Evolutionary conservation across 2,113 vertebrate species (phyloP).

Genomic region (Stigmatopora argus): DNA sequence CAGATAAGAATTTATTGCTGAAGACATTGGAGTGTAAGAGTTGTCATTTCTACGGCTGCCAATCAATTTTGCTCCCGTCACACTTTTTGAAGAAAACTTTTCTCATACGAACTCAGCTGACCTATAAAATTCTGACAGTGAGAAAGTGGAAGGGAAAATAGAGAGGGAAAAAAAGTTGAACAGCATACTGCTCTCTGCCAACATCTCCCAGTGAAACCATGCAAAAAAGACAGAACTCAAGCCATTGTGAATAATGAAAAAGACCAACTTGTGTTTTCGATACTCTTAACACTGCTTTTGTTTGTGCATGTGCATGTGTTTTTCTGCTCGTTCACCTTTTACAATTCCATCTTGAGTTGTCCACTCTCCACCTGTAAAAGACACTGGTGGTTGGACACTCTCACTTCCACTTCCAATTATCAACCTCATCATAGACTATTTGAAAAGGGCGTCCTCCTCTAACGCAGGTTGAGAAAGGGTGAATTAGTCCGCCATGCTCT

Average conservation of each 20-base stretch:
- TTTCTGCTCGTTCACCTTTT: background rate
- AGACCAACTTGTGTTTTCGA: background rate
- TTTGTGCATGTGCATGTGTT: background rate
- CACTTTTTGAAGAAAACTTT: conserved; percentile 3
- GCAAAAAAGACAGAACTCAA: conserved; percentile 1
- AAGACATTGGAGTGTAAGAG: background rate
- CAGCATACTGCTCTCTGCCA: conserved; percentile 7
- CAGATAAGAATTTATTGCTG: background rate
- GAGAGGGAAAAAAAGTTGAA: background rate
- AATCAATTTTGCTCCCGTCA: background rate
- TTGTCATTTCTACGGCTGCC: conserved; percentile 2
- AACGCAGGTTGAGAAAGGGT: background rate
- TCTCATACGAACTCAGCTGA: conserved; percentile 5
- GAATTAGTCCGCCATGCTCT: background rate
- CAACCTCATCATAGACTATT: background rate
- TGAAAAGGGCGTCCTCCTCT: background rate
- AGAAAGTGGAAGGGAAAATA: background rate
- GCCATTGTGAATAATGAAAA: conserved; percentile 1
- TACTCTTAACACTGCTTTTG: background rate
- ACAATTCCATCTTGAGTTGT: background rate
- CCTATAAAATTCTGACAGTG: conserved; percentile 1
- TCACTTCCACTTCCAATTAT: background rate
- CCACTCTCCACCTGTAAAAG: background rate
- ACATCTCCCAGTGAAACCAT: conserved; percentile 11
- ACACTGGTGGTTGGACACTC: background rate